phyloP scores from a whole-genome alignment of 2,888 invertebrate species.

The Tetropium fuscum region DNA sequence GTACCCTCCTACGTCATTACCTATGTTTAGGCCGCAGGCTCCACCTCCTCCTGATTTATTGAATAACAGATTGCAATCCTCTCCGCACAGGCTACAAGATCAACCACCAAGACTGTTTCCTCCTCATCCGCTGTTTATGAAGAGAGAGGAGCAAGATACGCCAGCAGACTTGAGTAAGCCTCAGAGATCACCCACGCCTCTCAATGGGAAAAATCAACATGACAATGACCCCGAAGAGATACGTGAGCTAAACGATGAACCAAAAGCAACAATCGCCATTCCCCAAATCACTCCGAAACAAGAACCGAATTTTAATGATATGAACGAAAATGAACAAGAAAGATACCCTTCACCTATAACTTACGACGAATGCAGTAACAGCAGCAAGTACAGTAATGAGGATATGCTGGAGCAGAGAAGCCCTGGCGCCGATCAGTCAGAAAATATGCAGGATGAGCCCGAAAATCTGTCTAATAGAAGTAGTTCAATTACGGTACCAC shows the following conservation, averaged over 20 bases:
- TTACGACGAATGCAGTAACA: conserved; percentile 84
- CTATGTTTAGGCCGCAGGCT: conserved; percentile 72
- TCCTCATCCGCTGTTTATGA: conserved; percentile 76
- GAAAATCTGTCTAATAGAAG: conserved; percentile 83
- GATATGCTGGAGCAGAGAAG: conserved; percentile 71
- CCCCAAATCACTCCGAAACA: conserved; percentile 75
- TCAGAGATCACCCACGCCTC: conserved; percentile 68
- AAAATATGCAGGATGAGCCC: conserved; percentile 80
- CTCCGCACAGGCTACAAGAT: conserved; percentile 67
- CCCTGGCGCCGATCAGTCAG: conserved; percentile 69
- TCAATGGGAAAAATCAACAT: conserved; percentile 49
- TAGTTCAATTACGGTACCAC: conserved; percentile 72
- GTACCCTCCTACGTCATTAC: conserved; percentile 72
- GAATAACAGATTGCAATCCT: conserved; percentile 73
- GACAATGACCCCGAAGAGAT: conserved; percentile 36
- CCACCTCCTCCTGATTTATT: conserved; percentile 72
- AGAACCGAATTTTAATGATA: conserved; percentile 74
- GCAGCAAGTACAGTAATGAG: conserved; percentile 81
- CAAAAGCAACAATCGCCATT: conserved; percentile 46
- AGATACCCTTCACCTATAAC: conserved; percentile 75
- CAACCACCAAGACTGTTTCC: conserved; percentile 73
- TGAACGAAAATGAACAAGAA: conserved; percentile 72
- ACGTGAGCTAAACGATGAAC: conserved; percentile 50
- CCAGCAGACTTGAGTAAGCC: conserved; percentile 84
- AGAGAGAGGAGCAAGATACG: conserved; percentile 80